Conservation (phyloP, 2,113 vertebrate genomes). For the Tauraco erythrolophus region DNA sequence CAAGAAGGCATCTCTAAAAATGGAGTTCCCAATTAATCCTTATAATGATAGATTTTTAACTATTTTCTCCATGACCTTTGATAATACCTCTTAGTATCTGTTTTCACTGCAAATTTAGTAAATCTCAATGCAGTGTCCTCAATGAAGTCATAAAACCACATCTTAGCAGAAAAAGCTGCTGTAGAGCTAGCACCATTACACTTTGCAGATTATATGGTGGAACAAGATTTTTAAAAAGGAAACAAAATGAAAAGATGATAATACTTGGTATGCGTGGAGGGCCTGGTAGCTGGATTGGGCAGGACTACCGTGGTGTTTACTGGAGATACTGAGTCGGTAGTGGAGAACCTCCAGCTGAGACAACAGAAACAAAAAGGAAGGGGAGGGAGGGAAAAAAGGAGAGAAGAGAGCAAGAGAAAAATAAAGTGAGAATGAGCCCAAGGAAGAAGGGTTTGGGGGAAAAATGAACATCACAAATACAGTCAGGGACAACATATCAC, state of each 20-base stretch:
- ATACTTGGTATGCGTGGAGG: slow-evolving; percentile 99
- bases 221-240: slow-evolving; percentile 54
- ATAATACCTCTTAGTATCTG: not conserved
- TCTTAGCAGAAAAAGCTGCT: not conserved
- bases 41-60: not conserved
- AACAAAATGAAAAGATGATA: slow-evolving; percentile 83
- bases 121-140: not conserved
- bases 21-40: not conserved
- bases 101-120: not conserved
- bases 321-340: slow-evolving; percentile 97
- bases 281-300: slow-evolving; percentile 91
- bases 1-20: not conserved
- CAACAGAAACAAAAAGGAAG: slow-evolving; percentile 75
- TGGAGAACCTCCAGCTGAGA: slow-evolving; percentile 98
- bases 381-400: slow-evolving; percentile 11
- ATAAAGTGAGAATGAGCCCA: slow-evolving; percentile 67
- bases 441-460: slow-evolving; percentile 9
- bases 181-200: not conserved
- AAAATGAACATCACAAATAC: slow-evolving; percentile 73
- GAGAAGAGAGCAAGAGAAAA: slow-evolving; percentile 60
- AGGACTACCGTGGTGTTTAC: slow-evolving; percentile 89
- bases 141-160: not conserved
- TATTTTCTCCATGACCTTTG: not conserved
- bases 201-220: slow-evolving; percentile 54
- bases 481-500: slow-evolving; percentile 65